phyloP scores from a whole-genome alignment of 2,113 vertebrate genomes.

The Hemichromis elongatus region DNA sequence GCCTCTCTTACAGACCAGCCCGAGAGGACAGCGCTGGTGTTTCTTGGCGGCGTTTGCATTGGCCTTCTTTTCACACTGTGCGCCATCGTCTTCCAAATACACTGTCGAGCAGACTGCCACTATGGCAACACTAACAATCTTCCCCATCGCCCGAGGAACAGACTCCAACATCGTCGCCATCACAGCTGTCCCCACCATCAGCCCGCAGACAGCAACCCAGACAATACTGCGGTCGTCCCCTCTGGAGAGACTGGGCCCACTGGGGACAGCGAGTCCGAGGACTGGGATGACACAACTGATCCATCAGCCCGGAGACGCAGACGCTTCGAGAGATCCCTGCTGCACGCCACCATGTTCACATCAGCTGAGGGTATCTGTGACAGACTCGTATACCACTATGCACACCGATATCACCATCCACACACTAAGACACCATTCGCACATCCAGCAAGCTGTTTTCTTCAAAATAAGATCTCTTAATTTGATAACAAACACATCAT shows the following conservation, averaged over 20 bases:
- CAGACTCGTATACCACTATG: background rate
- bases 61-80: constrained; percentile 88
- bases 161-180: constrained; percentile 19
- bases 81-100: constrained; percentile 85
- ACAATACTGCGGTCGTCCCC: constrained; percentile 23
- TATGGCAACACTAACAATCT: constrained; percentile 57
- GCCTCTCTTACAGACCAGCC: constrained; percentile 79
- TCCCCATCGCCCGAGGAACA: constrained; percentile 36
- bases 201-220: constrained; percentile 6
- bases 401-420: background rate
- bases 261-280: constrained; percentile 72
- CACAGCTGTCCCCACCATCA: constrained; percentile 40
- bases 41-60: constrained; percentile 85
- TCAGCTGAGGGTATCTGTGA: constrained; percentile 75
- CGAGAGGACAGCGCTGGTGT: constrained; percentile 86
- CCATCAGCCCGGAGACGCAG: constrained; percentile 79
- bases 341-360: constrained; percentile 84
- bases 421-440: background rate
- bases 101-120: constrained; percentile 85
- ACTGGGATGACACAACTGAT: constrained; percentile 80
- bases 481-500: background rate
- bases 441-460: background rate
- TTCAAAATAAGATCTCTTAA: background rate
- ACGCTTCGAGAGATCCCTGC: constrained; percentile 88
- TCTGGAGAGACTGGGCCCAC: constrained; percentile 45